Conservation (phyloP, 2,888 invertebrate genomes). For the Cerastoderma edule region DNA sequence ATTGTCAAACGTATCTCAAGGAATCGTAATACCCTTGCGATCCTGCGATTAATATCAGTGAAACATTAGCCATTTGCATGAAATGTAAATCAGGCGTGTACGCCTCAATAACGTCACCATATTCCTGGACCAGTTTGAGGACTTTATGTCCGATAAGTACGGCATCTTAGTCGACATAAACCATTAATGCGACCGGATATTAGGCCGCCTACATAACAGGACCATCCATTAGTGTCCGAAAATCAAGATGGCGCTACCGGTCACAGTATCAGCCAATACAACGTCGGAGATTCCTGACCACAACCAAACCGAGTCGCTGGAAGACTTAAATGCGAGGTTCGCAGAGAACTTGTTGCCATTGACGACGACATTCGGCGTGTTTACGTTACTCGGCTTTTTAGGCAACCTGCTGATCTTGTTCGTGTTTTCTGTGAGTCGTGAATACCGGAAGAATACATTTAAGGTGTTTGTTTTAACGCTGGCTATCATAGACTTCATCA, state of each 20-base stretch:
- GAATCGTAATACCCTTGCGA: no score
- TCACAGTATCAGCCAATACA: neutral
- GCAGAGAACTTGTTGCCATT: constrained; percentile 45
- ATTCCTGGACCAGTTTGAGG: neutral
- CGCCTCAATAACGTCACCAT: neutral
- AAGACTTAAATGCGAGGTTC: constrained; percentile 45
- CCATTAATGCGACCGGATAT: neutral
- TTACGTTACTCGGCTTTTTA: constrained; percentile 44
- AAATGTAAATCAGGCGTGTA: no score
- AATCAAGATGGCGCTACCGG: neutral
- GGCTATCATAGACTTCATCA: constrained; percentile 52
- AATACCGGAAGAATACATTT: constrained; percentile 54
- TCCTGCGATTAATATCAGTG: no score
- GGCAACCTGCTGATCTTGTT: constrained; percentile 50
- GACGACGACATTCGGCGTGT: constrained; percentile 48
- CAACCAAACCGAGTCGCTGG: constrained; percentile 39
- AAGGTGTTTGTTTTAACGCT: constrained; percentile 56
- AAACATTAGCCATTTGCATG: no score
- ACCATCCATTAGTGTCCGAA: neutral
- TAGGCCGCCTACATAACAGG: neutral
- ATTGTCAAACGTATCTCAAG: no score
- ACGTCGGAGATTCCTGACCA: neutral
- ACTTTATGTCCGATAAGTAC: neutral
- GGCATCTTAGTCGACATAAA: neutral
- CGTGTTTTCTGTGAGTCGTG: constrained; percentile 50